Evolutionary conservation across 2,797 vertebrate genomes (phyloP).

Genomic region (Bovichtus variegatus): DNA sequence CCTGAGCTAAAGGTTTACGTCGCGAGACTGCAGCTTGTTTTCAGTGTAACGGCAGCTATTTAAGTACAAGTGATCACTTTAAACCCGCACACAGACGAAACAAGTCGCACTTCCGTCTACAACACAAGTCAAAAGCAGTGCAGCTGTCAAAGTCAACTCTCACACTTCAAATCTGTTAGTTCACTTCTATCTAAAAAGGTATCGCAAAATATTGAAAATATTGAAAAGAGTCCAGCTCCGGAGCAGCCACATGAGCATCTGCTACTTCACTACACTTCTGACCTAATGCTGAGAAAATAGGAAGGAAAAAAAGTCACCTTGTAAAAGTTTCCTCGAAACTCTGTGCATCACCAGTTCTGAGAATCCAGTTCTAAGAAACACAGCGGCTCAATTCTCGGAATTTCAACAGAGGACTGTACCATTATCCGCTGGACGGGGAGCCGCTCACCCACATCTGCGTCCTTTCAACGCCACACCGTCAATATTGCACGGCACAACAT

Average conservation of each 20-base stretch:
- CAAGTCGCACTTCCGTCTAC: slow-evolving; percentile 19
- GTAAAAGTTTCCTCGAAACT: slow-evolving; percentile 99
- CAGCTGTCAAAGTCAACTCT: slow-evolving; percentile 33
- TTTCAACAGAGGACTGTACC: slow-evolving; percentile 91
- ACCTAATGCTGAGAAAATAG: slow-evolving; percentile 80
- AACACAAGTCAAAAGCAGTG: slow-evolving; percentile 1
- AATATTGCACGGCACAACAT: rapidly evolving
- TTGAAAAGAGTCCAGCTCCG: slow-evolving; percentile 12
- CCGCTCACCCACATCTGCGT: rapidly evolving
- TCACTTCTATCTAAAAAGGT: slow-evolving; percentile 10
- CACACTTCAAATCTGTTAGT: slow-evolving; percentile 16
- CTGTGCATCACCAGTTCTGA: slow-evolving; percentile 96
- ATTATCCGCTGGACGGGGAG: slow-evolving; percentile 74
- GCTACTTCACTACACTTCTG: slow-evolving; percentile 57
- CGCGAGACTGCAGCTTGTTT: background rate
- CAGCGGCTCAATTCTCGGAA: slow-evolving; percentile 97
- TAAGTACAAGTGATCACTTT: background rate
- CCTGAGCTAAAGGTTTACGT: too few species aligned
- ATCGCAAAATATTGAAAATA: background rate
- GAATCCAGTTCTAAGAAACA: slow-evolving; percentile 99
- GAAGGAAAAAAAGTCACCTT: slow-evolving; percentile 95
- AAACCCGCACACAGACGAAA: background rate
- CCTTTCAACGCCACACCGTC: rapidly evolving
- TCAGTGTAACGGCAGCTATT: background rate
- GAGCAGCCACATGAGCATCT: slow-evolving; percentile 34